Base-by-base conservation (phyloP, 2,113 vertebrate genomes). In the Rhodinocichla rosea region DNA sequence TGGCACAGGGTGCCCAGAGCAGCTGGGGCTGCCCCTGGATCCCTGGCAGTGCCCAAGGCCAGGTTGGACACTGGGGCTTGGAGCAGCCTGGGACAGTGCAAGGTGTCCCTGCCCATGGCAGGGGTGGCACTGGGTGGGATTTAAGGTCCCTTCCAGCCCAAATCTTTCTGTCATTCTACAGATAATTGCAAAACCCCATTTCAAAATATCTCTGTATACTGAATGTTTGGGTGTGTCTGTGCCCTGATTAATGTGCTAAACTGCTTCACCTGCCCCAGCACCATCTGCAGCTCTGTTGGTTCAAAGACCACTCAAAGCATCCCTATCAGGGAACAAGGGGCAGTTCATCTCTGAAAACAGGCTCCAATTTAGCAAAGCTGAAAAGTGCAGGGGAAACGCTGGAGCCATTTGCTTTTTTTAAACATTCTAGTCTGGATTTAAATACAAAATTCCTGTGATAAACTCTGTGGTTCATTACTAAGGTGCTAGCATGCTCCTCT, bases 41-140 rank as follows among this genome's bases (percentile, higher is more conserved):
- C 87, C 70, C 87, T 76, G 70, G 62, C 17, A 89, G 78, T 89
- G 78, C 1, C 78, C 70, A 62, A 89, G 55, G 62, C n/a, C 78
- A 89, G 70, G 62, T 0, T 89, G 87, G 77, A 28, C 23, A 6
- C 0, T 75, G 83, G 76, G 68, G 37, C 37, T 87, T 1, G 64
- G 78, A 60, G 78, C 69, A 60, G 24, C 62, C 62, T 89, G 69
- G 78, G 39, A 26, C 22, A 26, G n/a, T 55, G 79, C 21, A 0
- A 83, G 70, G 17, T 27, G 79, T 35, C 55, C 55, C 47, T 83
- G 70, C 11, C 11, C 27, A 62, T 10, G 55, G 78, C 62, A 9
- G 60, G 33, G 14, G 13, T 13, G n/a, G 28, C 0, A 11, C 5
- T 1, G 24, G 39, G 1, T 21, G 16, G 1, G 3, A 0, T 62